Base-by-base conservation (phyloP, 2,113 vertebrate genomes). In the Notechis scutatus region DNA sequence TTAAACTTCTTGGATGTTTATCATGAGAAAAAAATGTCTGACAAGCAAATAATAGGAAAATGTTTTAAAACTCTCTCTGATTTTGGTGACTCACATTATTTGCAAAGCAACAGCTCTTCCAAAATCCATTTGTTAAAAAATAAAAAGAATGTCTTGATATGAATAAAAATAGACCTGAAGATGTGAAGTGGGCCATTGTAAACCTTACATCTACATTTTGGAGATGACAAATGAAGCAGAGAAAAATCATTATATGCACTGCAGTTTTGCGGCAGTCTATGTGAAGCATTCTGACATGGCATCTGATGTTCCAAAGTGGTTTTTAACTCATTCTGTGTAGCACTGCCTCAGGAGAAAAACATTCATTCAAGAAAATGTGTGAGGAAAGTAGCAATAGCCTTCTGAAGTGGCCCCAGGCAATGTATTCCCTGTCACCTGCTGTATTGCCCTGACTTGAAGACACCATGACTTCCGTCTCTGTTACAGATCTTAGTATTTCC, bases 311-410 rank as follows among this genome's bases (percentile, higher is more conserved):
- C 74, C 94, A 92, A 96, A 96, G 93, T 0, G 15, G 93, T 91
- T 96, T 97, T 97, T 96, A 94, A 95, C 94, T 93, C 96, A 94
- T 96, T 97, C 95, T 92, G 26, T 88, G 57, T 92, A 96, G 95
- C 94, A 96, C 97, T 97, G 97, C 97, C 98, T 93, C 94, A 96
- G 97, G 97, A 97, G 95, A 97, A 96, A 97, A 97, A 91, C 95
- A 95, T 94, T 69, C 92, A 95, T 96, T 95, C 95, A 95, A 95
- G 89, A 96, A 94, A 24, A 39, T 56, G 86, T 94, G 90, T 95
- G 91, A 95, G 92, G 74, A 90, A 96, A 95, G 4, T 0, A 0
- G 92, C 87, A 87, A 95, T 88, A 94, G 95, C 93, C 96, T 95
- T 81, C 91, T 93, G 94, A 96, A 8, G 91, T 95, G 93, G 97